A percentile compares a stretch with the other conserved stretches of the same genome.
These are phyloP conservation scores for Carassius carassius DNA, from an alignment of 2,113 vertebrate species.

Conservation along the genomic window DNA sequence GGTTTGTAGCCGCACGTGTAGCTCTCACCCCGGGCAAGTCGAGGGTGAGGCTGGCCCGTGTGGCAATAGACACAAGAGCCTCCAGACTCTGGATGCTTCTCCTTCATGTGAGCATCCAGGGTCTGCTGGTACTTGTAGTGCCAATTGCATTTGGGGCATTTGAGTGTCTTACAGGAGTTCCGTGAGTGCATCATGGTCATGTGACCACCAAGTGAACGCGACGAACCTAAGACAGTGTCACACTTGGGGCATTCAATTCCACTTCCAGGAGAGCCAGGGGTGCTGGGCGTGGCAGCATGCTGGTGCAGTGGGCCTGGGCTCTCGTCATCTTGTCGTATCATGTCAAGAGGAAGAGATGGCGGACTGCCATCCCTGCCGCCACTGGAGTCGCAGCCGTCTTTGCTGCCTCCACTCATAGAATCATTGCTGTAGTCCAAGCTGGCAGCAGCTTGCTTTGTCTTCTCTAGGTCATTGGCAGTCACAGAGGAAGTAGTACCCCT, in stretches of 20 bases:
- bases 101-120: conserved; percentile 99
- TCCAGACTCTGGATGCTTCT: conserved; percentile 98
- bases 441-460: conserved; percentile 83
- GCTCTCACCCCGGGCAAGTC: conserved; percentile 97
- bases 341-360: conserved; percentile 82
- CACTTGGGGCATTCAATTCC: conserved; percentile 99
- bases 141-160: conserved; percentile 99
- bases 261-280: conserved; percentile 90
- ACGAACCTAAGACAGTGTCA: conserved; percentile 96
- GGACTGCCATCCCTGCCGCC: conserved; percentile 82
- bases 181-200: conserved; percentile 99
- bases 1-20: conserved; percentile 99
- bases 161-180: conserved; percentile 99
- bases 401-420: conserved; percentile 75
- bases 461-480: conserved; percentile 87
- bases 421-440: conserved; percentile 84
- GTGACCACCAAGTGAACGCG: conserved; percentile 96
- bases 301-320: conserved; percentile 90
- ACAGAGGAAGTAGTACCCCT: conserved; percentile 90
- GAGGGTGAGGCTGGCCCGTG: conserved; percentile 96
- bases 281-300: conserved; percentile 82
- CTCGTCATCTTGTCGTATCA: conserved; percentile 90
- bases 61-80: conserved; percentile 97
- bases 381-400: conserved; percentile 82
- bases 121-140: conserved; percentile 99